Conservation (phyloP, 2,888 invertebrate genomes). For the Linyphia triangularis region DNA sequence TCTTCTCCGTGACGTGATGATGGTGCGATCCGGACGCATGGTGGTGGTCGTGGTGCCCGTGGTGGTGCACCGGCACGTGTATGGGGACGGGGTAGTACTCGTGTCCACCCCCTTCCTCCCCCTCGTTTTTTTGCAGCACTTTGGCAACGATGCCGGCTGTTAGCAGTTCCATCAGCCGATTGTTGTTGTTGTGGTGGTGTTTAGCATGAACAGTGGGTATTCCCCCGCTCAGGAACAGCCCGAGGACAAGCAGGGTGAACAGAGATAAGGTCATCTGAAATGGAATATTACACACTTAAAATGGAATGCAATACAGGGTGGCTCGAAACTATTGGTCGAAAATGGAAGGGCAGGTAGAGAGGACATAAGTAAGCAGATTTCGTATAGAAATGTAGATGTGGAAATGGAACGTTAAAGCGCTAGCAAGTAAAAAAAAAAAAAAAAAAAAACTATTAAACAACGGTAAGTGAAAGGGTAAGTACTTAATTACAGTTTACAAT, state of each 20-base stretch:
- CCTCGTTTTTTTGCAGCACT: slow-evolving; percentile 65
- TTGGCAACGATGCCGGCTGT: slow-evolving; percentile 70
- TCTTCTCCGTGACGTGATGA: slow-evolving; percentile 67
- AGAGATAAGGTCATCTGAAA: neutral
- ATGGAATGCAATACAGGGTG: too few species aligned
- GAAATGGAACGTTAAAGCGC: too few species aligned
- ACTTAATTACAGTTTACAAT: too few species aligned
- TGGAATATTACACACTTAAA: neutral
- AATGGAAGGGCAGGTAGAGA: too few species aligned
- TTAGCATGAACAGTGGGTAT: neutral
- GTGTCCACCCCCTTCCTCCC: slow-evolving; percentile 21
- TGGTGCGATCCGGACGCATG: neutral
- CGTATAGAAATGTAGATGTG: too few species aligned
- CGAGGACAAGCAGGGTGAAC: neutral
- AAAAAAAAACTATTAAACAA: too few species aligned
- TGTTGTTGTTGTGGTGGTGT: slow-evolving; percentile 11
- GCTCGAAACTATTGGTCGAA: too few species aligned
- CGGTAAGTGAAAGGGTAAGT: too few species aligned
- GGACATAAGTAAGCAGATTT: too few species aligned
- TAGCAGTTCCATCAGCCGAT: slow-evolving; percentile 60
- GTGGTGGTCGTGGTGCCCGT: neutral
- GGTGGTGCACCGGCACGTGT: slow-evolving; percentile 30
- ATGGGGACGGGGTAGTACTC: slow-evolving; percentile 52
- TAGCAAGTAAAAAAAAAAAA: too few species aligned
- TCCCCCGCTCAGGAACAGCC: neutral